These are phyloP conservation scores for Cyphomyrus plagiostoma DNA, from an alignment of 2,113 vertebrate species.

Conservation along the genomic window DNA sequence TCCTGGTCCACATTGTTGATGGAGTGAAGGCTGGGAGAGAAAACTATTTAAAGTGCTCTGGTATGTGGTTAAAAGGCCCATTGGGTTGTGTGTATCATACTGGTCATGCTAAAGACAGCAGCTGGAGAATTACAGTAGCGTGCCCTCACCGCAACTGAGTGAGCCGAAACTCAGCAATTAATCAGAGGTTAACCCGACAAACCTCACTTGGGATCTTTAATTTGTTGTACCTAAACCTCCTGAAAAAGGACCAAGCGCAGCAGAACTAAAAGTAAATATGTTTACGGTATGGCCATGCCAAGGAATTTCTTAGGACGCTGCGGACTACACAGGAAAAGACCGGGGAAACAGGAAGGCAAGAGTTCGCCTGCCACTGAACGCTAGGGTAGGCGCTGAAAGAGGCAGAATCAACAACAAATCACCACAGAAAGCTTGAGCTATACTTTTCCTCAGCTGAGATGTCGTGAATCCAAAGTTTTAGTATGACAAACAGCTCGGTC, in stretches of 20 bases:
- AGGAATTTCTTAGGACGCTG: slow-evolving; percentile 27
- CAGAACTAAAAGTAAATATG: slow-evolving; percentile 29
- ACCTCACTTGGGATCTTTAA: slow-evolving; percentile 54
- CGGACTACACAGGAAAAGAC: slow-evolving; percentile 14
- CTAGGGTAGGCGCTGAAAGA: background rate
- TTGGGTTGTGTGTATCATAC: slow-evolving; percentile 49
- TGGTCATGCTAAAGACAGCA: slow-evolving; percentile 56
- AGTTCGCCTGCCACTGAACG: too few relatives aligned
- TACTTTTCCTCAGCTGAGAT: background rate
- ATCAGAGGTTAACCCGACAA: slow-evolving; percentile 63
- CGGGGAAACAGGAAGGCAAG: background rate
- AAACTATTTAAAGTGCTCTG: slow-evolving; percentile 56
- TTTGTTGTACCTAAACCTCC: slow-evolving; percentile 45
- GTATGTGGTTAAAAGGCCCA: slow-evolving; percentile 55
- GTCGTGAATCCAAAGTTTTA: background rate
- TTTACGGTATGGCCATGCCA: slow-evolving; percentile 28
- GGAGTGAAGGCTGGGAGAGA: slow-evolving; percentile 38
- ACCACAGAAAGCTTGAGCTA: background rate
- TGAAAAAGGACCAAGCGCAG: slow-evolving; percentile 32
- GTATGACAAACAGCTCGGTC: background rate
- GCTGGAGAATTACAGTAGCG: slow-evolving; percentile 64
- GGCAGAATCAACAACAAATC: background rate
- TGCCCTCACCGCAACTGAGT: slow-evolving; percentile 54
- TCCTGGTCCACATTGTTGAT: slow-evolving; percentile 38
- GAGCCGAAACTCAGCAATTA: slow-evolving; percentile 58